Percentiles rank a stretch among this genome's conserved stretches.
Evolutionary conservation across 2,797 vertebrate genomes (phyloP).

Genomic region (Dicrostonyx torquatus): DNA sequence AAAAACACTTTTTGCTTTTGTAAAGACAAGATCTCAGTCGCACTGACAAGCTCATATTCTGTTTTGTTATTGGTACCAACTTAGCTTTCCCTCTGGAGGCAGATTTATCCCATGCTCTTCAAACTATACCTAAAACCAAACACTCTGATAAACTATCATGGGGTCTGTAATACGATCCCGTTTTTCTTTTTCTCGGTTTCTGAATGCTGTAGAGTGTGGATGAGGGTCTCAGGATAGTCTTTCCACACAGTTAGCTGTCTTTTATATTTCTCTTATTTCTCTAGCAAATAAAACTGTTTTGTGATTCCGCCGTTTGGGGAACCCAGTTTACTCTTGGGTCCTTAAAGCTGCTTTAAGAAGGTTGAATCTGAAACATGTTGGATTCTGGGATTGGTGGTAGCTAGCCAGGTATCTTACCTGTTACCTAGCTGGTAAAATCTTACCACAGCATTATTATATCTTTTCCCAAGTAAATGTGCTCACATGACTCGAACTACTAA

Average conservation of each 20-base stretch:
- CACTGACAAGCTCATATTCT: not conserved
- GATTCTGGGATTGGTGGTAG: constrained; percentile 8
- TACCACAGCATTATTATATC: not conserved
- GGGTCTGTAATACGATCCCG: not conserved
- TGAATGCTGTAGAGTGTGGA: not conserved
- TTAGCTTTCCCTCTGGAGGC: not conserved
- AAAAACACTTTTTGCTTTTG: not conserved
- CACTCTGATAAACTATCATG: constrained; percentile 3
- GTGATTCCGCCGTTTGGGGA: constrained; percentile 46
- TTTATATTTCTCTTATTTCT: constrained; percentile 4
- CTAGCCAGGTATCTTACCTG: too few species aligned
- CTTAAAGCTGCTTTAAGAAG: constrained; percentile 41
- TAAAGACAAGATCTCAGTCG: not conserved
- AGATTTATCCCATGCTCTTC: constrained; percentile 7
- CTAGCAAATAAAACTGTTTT: constrained; percentile 1
- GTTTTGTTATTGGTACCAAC: constrained; percentile 4
- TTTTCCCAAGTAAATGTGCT: not conserved
- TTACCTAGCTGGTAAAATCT: not conserved
- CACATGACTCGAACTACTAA: not conserved
- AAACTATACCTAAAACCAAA: constrained; percentile 29
- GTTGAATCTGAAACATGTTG: not conserved
- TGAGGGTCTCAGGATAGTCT: not conserved
- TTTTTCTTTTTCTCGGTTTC: not conserved
- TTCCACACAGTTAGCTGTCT: not conserved
- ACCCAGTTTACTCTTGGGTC: not conserved